A percentile compares a stretch with the other conserved stretches of the same genome.
Evolutionary conservation across 1,140 invertebrate species (phyloP).

Genomic region (Drosophila carrolli): DNA sequence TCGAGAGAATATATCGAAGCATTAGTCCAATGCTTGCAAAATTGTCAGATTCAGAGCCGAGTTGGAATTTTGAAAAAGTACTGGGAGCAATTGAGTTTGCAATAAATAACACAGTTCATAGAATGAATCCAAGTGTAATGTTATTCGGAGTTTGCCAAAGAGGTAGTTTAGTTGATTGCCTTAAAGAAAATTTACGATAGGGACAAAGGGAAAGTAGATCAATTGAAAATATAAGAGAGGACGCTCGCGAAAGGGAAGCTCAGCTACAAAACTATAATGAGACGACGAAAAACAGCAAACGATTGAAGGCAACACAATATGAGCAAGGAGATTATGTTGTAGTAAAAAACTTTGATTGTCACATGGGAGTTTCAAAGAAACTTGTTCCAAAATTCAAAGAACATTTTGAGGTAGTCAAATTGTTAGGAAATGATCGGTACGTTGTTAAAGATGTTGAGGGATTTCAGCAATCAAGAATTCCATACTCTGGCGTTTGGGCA

Average conservation of each 20-base stretch:
- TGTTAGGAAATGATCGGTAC: too few species aligned
- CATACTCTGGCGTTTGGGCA: too few species aligned
- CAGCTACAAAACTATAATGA: background rate
- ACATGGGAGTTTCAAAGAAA: too few species aligned
- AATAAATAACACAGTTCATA: slow-evolving; percentile 8
- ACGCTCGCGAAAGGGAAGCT: background rate
- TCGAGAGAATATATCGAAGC: background rate
- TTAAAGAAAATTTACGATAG: background rate
- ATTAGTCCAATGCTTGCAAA: background rate
- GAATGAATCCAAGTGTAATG: slow-evolving; percentile 3
- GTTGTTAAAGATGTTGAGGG: too few species aligned
- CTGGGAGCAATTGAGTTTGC: background rate
- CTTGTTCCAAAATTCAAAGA: too few species aligned
- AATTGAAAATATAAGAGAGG: background rate
- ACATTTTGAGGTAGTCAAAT: too few species aligned
- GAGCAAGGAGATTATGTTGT: background rate
- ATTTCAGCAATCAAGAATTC: too few species aligned
- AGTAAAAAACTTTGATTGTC: too few species aligned
- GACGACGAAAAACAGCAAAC: background rate
- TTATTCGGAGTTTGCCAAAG: background rate
- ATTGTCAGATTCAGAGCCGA: background rate
- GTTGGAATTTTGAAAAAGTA: background rate
- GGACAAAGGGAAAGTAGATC: background rate
- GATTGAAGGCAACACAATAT: background rate
- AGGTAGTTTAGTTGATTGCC: background rate